Evolutionary conservation across 2,113 vertebrate genomes (phyloP), one percentile per base, ranked within the genome.

Genomic region (Anoura caudifer): DNA sequence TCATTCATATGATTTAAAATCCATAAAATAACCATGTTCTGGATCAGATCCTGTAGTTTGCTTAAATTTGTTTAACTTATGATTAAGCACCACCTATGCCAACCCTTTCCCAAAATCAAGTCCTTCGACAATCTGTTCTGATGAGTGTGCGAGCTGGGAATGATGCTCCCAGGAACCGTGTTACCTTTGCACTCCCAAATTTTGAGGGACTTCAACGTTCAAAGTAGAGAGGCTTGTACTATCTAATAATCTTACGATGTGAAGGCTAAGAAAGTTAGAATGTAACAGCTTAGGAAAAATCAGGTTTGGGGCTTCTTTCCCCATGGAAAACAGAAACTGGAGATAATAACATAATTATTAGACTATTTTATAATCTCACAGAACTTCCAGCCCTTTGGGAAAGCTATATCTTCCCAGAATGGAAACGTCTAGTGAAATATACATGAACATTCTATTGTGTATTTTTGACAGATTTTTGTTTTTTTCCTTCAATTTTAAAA

Each of bases 81-180:
- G 9, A 9, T 2, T 70, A 82, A 54, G 20, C 36, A 88, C 41
- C 5, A 47, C 17, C 2, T 26, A 67, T n/a, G 4, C 5, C 19
- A 6, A 63, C 52, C 17, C 7, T 41, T 91, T 31, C 45, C 13
- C 80, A 73, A 93, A 76, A n/a, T 38, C 2, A 10, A 56, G 13
- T 41, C 33, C 20, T 87, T 80, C 54, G 20, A 43, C 93, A 47
- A 47, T 61, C 22, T 61, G 10, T 61, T 13, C 20, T 22, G 22
- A 76, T 31, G n/a, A 6, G 10, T n/a, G 26, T 20, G 3, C 52
- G 45, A 50, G 4, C 3, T 63, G 16, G 36, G 82, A 45, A 22
- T n/a, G 33, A 2, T 70, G 7, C 1, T 72, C 9, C n/a, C 36
- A 41, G 1, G 14, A 36, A 28, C 4, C 1, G 26, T 3, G 54